Evolutionary conservation across 2,888 invertebrate genomes (phyloP).

Genomic region (Labia minor): DNA sequence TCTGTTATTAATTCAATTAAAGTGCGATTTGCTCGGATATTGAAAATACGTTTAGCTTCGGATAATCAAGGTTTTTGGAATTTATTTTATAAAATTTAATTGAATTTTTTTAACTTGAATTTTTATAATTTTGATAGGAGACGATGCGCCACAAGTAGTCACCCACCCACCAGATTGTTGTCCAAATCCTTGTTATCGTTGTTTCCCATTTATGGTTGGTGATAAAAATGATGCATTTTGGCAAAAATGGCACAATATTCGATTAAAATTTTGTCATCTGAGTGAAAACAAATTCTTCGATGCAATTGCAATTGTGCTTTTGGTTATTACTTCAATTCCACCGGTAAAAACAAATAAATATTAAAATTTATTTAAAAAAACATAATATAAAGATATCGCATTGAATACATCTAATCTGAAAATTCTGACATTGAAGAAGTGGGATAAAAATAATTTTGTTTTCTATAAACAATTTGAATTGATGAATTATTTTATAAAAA

Average conservation of each 20-base stretch:
- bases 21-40: background rate
- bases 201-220: slow-evolving; percentile 46
- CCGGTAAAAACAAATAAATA: slow-evolving; percentile 79
- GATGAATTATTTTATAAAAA: too few relatives aligned
- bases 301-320: slow-evolving; percentile 97
- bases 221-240: slow-evolving; percentile 89
- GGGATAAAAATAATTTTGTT: background rate
- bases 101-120: background rate
- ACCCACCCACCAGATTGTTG: slow-evolving; percentile 41
- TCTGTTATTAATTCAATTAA: background rate
- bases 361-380: background rate
- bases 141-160: slow-evolving; percentile 36
- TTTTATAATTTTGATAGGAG: slow-evolving; percentile 23
- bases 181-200: slow-evolving; percentile 32
- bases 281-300: slow-evolving; percentile 99
- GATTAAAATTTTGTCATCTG: slow-evolving; percentile 85
- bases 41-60: background rate
- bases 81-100: background rate
- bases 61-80: background rate
- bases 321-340: slow-evolving; percentile 93
- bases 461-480: too few relatives aligned
- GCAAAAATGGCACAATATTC: slow-evolving; percentile 86
- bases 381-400: background rate
- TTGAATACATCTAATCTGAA: background rate
- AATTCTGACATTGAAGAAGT: background rate